Conservation (phyloP, 35 echinoderm and acorn worm genomes). For the Holothuria glaberrima region DNA sequence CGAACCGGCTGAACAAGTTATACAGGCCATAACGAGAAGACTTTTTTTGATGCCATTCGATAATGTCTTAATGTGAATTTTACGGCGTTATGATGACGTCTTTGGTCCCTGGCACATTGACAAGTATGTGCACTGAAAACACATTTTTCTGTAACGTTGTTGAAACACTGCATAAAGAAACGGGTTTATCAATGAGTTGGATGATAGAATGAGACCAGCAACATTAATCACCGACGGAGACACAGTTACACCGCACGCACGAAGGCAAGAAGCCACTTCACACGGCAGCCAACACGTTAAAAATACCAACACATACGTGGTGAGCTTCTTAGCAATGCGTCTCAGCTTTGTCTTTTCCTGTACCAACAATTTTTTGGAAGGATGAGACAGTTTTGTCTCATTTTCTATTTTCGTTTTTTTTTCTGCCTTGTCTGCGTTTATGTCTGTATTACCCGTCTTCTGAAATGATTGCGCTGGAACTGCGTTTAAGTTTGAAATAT, state of each 20-base stretch:
- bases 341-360: slow-evolving; percentile 7
- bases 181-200: slow-evolving; percentile 40
- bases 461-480: neutral
- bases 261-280: neutral
- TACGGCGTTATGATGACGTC: no score
- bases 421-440: neutral
- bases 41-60: no score
- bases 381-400: neutral
- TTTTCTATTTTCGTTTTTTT: neutral
- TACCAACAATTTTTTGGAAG: no score
- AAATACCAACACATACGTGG: neutral
- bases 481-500: neutral
- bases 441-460: neutral
- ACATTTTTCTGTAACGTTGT: neutral
- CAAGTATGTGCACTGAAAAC: no score
- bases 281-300: slow-evolving; percentile 17
- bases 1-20: no score
- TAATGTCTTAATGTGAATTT: no score
- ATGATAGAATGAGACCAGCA: neutral
- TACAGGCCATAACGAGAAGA: no score
- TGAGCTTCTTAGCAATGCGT: slow-evolving; percentile 31
- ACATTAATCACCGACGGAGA: neutral
- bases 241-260: neutral
- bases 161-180: slow-evolving; percentile 41
- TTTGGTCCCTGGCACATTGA: no score